Evolutionary conservation across 2,797 vertebrate genomes (phyloP).

Genomic region (Sebastes umbrosus): DNA sequence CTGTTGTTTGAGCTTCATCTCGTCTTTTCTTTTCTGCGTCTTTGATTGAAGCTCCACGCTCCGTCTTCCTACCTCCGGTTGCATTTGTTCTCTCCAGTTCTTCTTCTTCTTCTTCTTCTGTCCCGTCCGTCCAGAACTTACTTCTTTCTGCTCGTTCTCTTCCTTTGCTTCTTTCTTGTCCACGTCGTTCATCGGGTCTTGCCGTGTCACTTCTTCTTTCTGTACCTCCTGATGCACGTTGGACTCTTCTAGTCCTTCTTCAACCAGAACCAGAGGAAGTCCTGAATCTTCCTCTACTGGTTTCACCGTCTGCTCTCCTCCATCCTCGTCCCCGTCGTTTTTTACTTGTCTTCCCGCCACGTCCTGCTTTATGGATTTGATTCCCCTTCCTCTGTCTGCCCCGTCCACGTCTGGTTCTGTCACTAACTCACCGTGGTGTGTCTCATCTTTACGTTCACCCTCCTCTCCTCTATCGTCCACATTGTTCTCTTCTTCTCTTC

Average conservation of each 20-base stretch:
- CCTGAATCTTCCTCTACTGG: neutral
- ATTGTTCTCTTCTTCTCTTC: neutral
- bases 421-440: no score
- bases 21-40: no score
- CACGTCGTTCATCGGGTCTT: no score
- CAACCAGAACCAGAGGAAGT: neutral
- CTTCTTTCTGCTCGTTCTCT: neutral
- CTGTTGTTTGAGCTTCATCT: no score
- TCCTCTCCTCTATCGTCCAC: neutral
- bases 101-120: no score
- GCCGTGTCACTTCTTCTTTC: neutral
- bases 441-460: neutral
- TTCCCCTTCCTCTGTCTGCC: neutral
- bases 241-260: neutral
- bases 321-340: rapidly evolving
- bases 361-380: neutral
- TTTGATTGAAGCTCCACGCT: neutral
- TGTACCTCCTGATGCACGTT: neutral
- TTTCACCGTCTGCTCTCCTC: neutral
- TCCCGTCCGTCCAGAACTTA: neutral
- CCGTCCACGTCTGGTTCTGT: neutral
- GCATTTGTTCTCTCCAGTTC: no score
- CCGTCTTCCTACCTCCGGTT: neutral
- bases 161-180: neutral
- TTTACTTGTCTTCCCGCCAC: neutral